A percentile compares a stretch with the other conserved stretches of the same genome.
Evolutionary conservation across 2,888 invertebrate genomes (phyloP).

Genomic region (Agrotis ipsilon): DNA sequence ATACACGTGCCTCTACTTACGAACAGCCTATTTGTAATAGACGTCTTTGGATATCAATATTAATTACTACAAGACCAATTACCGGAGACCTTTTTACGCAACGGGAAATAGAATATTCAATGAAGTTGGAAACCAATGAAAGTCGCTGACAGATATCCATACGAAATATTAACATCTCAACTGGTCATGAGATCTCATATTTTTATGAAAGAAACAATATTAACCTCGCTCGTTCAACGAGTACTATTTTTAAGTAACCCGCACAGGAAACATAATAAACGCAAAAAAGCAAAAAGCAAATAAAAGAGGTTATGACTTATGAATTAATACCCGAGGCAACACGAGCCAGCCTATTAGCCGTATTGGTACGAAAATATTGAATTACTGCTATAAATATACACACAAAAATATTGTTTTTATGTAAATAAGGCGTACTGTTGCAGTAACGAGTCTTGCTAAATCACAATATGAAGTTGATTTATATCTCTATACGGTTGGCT

Average conservation of each 20-base stretch:
- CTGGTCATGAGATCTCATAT: conserved; percentile 6
- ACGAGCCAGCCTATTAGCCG: conserved; percentile 71
- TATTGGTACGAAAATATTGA: conserved; percentile 69
- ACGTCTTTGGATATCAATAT: conserved; percentile 20
- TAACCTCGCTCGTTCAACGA: conserved; percentile 2
- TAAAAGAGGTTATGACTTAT: conserved; percentile 63
- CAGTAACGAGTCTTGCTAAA: conserved; percentile 93
- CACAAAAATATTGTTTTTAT: conserved; percentile 89
- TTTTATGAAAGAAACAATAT: conserved; percentile 24
- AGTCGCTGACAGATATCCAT: neutral
- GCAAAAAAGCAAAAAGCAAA: conserved; percentile 66
- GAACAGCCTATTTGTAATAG: conserved; percentile 4
- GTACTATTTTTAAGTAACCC: conserved; percentile 51
- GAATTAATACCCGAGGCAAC: conserved; percentile 63
- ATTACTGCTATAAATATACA: conserved; percentile 83
- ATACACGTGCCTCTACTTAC: neutral
- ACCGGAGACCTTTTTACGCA: neutral
- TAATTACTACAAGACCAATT: conserved; percentile 19
- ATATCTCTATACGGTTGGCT: conserved; percentile 89
- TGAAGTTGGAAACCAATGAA: conserved; percentile 1
- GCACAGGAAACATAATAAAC: conserved; percentile 67
- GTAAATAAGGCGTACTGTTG: conserved; percentile 92
- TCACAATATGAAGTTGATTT: conserved; percentile 91
- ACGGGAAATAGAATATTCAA: neutral
- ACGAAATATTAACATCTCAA: neutral